Base-by-base conservation (phyloP, 2,888 invertebrate species). In the Nyleta sp. region DNA sequence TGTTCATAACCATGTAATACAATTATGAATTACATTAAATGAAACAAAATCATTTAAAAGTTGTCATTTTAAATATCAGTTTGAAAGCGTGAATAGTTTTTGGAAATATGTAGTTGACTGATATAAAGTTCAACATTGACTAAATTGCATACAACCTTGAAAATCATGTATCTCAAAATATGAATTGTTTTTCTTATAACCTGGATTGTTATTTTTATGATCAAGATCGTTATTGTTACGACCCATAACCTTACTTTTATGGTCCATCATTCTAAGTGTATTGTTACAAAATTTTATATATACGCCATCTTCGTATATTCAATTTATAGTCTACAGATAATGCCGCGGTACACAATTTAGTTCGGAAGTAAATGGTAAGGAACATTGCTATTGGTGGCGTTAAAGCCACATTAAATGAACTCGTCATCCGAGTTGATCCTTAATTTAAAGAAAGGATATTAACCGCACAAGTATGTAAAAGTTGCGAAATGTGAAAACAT, bases 201-300 rank as follows among this genome's bases (percentile, higher is more conserved):
- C 40, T 1, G 38, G 1, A 33, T 35, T 35, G 17, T 55, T 52
- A 42, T 10, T 13, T 53, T 67, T 67, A 46, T 33, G 46, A 35
- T 55, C 35, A 46, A 31, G 6, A 22, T 48, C 35, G 48, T 57
- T 68, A 48, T 40, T 38, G 20, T 68, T 57, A 68, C 24, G 17
- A 22, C 15, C 52, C 52, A 42, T 65, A 65, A 38, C 38, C 50
- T 62, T 38, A 28, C 13, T 40, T 57, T 68, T 68, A 68, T 31
- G 68, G 28, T 38, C 48, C 33, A 57, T 68, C 40, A 11, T 48
- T 22, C 18, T 13, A 68, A 68, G 40, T 68, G 57, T 57, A 50
- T 68, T 48, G 46, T 48, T 48, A 68, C 24, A 52, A 24, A 24
- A 62, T 62, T 48, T 48, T 50, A 62, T 50, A 38, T 24, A 31